Conservation (phyloP, 1,140 invertebrate species). For the Rhyacophila brunnea region DNA sequence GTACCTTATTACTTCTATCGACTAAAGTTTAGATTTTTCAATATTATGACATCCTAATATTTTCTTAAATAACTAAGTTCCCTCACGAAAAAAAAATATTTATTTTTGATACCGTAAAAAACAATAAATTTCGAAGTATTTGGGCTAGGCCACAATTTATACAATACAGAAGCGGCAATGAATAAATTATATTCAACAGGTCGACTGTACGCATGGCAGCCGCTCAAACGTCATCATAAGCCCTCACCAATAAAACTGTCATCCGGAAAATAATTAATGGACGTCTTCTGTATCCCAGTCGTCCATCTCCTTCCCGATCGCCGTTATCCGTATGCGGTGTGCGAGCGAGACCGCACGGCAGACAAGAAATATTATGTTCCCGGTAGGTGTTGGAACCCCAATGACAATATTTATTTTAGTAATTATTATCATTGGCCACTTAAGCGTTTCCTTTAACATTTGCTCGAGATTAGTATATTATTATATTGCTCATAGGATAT, state of each 20-base stretch:
- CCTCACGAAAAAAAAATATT: no score
- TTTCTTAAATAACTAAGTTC: no score
- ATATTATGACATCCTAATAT: no score
- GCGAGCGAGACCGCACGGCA: conserved; percentile 16
- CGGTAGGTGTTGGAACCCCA: conserved; percentile 20
- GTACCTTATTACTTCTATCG: no score
- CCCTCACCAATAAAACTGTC: conserved; percentile 35
- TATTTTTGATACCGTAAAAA: no score
- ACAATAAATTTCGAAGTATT: no score
- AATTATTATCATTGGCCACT: conserved; percentile 37
- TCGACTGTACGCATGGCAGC: conserved; percentile 8
- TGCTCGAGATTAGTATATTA: conserved; percentile 6
- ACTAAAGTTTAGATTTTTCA: no score
- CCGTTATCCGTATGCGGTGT: neutral
- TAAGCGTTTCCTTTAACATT: conserved; percentile 32
- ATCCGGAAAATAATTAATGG: conserved; percentile 32
- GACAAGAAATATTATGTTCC: conserved; percentile 22
- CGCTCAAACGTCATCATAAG: conserved; percentile 15
- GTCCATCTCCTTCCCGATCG: conserved; percentile 8
- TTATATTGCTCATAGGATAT: neutral
- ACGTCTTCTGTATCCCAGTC: conserved; percentile 8
- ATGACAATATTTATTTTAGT: conserved; percentile 35
- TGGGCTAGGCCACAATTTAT: no score
- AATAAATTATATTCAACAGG: conserved; percentile 19
- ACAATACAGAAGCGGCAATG: conserved; percentile 1